Evolutionary conservation across 2,797 vertebrate species (phyloP), one percentile per base, ranked within the genome.

Genomic region (Mormyrus hasselquistii): DNA sequence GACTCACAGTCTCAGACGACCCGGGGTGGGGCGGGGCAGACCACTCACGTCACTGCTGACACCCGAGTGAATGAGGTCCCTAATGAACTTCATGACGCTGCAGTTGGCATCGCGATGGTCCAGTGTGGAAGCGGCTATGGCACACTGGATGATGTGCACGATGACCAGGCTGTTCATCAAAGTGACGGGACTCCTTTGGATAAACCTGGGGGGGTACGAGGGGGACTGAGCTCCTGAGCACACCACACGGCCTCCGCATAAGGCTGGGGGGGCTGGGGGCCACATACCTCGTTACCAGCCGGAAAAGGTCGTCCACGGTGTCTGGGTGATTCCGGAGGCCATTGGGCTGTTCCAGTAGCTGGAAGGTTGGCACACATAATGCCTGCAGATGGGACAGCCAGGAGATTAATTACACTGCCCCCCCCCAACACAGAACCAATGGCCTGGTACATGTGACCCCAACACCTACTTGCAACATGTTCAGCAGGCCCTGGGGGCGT

Each of bases 61-160:
- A 0, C 98, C 98, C 0, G 97, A 97, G 95, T 99, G 98, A 92
- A 99, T 95, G 6, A 99, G 97, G 90, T 99, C 98, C 38, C 98
- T 94, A 1, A 99, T 94, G 89, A 99, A 99, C 93, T 98, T 98
- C 98, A 99, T 99, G 91, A 99, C 97, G 10, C 98, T 99, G 94
- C 98, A 98, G 92, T 99, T 99, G 93, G 98, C 98, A 22, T 99
- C 98, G 44, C 98, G 94, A 93, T 99, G 98, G 92, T 99, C 98
- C 90, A 99, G 93, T 3, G 97, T 96, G 86, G 97, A 97, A 91
- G 98, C 97, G 0, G 98, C 98, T 5, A 99, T 97, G 91, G 97
- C 98, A 91, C 98, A 99, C 91, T 99, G 98, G 93, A 99, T 96
- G 94, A 99, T 98, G 90, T 98, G 98, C 88, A 98, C 92, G 55